Conservation (phyloP, 2,888 invertebrate genomes). For the Elmis aenea region DNA sequence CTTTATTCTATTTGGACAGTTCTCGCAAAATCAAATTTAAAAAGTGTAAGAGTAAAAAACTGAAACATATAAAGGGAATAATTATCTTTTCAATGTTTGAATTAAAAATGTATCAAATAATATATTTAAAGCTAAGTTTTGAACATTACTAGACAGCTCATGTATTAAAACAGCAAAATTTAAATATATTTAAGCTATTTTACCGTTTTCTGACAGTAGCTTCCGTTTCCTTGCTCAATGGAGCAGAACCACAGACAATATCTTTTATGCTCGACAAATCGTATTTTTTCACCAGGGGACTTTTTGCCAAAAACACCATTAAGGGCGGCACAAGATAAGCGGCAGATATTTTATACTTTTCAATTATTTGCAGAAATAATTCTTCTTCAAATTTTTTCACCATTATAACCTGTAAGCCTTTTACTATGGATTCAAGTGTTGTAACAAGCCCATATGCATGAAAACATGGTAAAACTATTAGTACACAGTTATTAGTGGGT, state of each 20-base stretch:
- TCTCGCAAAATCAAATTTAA: no score
- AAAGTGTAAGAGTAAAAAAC: no score
- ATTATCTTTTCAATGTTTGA: no score
- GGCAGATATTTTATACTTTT: conserved; percentile 60
- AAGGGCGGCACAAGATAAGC: conserved; percentile 74
- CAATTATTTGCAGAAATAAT: conserved; percentile 61
- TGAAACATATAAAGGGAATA: no score
- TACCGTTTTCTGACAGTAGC: conserved; percentile 43
- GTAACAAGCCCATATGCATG: conserved; percentile 32
- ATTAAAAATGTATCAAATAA: no score
- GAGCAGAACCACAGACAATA: conserved; percentile 71
- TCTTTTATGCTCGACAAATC: conserved; percentile 63
- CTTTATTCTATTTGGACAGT: no score
- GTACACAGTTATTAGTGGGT: no score
- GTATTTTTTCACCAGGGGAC: conserved; percentile 66
- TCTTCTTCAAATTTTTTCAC: conserved; percentile 63
- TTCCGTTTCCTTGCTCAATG: conserved; percentile 63
- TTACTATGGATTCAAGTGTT: conserved; percentile 23
- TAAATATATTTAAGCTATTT: no score
- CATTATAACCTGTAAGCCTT: conserved; percentile 34
- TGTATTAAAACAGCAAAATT: no score
- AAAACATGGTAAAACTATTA: no score
- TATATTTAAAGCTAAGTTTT: no score
- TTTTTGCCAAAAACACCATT: conserved; percentile 72
- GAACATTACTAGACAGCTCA: no score